phyloP scores from a whole-genome alignment of 2,113 vertebrate genomes.

The Hemiprocne comata region DNA sequence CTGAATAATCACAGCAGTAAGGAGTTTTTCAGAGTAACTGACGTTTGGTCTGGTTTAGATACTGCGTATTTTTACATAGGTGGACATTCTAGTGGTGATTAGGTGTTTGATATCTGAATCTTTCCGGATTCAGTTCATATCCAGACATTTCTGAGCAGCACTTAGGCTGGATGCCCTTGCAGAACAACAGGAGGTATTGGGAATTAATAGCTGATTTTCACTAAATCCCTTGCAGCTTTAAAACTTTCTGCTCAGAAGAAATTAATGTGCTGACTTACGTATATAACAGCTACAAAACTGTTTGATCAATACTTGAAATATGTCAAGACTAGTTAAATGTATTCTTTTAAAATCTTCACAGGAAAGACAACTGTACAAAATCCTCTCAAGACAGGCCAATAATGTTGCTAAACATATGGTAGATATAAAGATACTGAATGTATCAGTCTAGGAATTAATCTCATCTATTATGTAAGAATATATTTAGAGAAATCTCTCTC shows the following conservation, averaged over 20 bases:
- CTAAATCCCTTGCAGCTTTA: slow-evolving; percentile 33
- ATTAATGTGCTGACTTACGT: slow-evolving; percentile 21
- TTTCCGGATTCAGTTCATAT: slow-evolving; percentile 5
- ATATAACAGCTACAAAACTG: not conserved
- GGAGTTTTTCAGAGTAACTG: not conserved
- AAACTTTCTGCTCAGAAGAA: slow-evolving; percentile 26
- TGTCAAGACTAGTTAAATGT: not conserved
- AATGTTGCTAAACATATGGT: not conserved
- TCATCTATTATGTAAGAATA: not conserved
- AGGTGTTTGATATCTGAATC: not conserved
- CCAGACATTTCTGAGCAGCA: slow-evolving; percentile 1
- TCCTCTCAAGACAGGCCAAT: not conserved
- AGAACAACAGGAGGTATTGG: not conserved
- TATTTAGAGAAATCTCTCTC: not conserved
- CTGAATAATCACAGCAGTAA: not conserved
- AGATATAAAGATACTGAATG: slow-evolving; percentile 11
- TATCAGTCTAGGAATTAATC: not conserved
- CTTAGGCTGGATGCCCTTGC: slow-evolving; percentile 13
- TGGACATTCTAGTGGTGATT: not conserved
- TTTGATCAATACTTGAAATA: not conserved
- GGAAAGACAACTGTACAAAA: not conserved
- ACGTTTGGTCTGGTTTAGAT: not conserved
- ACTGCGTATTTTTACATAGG: not conserved
- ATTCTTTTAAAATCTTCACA: not conserved
- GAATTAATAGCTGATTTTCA: slow-evolving; percentile 63